phyloP scores from a whole-genome alignment of 2,113 vertebrate genomes.

The Pholis gunnellus region DNA sequence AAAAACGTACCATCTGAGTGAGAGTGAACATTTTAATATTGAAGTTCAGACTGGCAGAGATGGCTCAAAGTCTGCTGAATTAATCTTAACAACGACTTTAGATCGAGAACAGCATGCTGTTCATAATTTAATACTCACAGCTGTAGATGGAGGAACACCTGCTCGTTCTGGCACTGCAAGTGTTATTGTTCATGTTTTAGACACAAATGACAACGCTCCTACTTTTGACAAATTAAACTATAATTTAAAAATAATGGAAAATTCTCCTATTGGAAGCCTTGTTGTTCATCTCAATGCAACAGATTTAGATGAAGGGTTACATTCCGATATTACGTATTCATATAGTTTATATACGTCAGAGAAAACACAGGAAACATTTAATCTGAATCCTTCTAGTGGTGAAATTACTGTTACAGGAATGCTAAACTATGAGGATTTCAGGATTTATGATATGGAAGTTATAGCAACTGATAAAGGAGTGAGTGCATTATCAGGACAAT shows the following conservation, averaged over 20 bases:
- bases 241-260: conserved; percentile 58
- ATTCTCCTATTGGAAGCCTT: conserved; percentile 55
- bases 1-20: conserved; percentile 68
- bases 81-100: conserved; percentile 57
- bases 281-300: conserved; percentile 66
- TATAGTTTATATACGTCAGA: conserved; percentile 67
- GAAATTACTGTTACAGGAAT: conserved; percentile 81
- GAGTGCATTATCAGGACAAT: no score
- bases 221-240: conserved; percentile 58
- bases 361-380: conserved; percentile 72
- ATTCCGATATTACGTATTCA: conserved; percentile 64
- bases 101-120: conserved; percentile 66
- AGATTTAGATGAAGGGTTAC: conserved; percentile 70
- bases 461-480: no score
- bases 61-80: conserved; percentile 56
- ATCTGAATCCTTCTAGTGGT: conserved; percentile 75
- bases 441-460: conserved; percentile 81
- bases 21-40: conserved; percentile 73
- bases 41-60: conserved; percentile 68
- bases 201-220: conserved; percentile 73
- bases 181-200: conserved; percentile 63
- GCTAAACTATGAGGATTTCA: conserved; percentile 80
- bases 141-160: conserved; percentile 69
- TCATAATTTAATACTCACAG: conserved; percentile 65
- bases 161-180: conserved; percentile 60